Evolutionary conservation across 2,113 vertebrate genomes (phyloP).

Genomic region (Cephalopterus ornatus): DNA sequence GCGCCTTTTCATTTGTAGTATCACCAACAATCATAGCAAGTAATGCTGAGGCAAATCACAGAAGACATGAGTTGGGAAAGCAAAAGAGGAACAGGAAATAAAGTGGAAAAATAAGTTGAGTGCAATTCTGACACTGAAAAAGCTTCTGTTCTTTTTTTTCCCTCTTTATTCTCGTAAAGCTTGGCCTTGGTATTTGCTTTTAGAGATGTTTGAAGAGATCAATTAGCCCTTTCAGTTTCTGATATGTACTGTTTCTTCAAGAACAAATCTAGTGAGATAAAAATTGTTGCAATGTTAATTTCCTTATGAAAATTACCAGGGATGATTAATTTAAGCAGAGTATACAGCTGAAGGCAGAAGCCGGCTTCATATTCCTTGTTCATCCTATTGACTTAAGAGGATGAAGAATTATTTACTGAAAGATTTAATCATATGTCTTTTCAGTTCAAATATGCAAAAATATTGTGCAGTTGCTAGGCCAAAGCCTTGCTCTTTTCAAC

Average conservation of each 20-base stretch:
- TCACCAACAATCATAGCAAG: not conserved
- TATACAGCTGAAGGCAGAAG: not conserved
- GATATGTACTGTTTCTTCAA: not conserved
- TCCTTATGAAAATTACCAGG: not conserved
- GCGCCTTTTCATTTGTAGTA: not conserved
- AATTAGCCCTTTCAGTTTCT: not conserved
- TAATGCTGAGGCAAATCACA: not conserved
- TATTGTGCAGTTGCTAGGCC: not conserved
- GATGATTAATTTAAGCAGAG: not conserved
- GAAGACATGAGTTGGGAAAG: not conserved
- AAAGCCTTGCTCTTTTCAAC: accelerated
- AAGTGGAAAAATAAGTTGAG: not conserved
- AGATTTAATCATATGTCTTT: not conserved
- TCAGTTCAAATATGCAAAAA: not conserved
- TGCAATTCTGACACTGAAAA: not conserved
- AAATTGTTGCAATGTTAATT: not conserved
- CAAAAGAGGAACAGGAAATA: not conserved
- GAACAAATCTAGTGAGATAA: not conserved
- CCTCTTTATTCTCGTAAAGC: not conserved
- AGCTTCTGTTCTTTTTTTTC: not conserved
- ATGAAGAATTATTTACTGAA: not conserved
- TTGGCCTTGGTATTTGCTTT: not conserved
- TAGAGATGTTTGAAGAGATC: not conserved
- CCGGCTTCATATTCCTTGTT: not conserved
- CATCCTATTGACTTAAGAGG: not conserved